A percentile compares a stretch with the other conserved stretches of the same genome.
Evolutionary conservation across 2,113 vertebrate species (phyloP).

Genomic region (Nothobranchius furzeri): DNA sequence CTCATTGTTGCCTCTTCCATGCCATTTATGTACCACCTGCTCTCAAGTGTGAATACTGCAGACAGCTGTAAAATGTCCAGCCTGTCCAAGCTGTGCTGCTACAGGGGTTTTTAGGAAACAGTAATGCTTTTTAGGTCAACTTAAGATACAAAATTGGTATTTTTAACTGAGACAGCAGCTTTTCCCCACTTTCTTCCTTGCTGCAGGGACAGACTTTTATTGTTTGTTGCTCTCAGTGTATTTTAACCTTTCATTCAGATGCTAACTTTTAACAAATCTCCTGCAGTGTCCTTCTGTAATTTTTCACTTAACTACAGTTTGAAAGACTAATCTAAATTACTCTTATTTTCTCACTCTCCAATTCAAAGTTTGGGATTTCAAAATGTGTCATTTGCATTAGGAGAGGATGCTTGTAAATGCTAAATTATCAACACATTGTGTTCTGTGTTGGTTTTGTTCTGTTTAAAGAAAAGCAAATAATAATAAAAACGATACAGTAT

Average conservation of each 20-base stretch:
- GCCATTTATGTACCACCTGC: conserved; percentile 21
- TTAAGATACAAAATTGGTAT: conserved; percentile 40
- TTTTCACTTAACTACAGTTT: conserved; percentile 13
- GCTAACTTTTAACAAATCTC: conserved; percentile 20
- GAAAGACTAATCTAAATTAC: conserved; percentile 16
- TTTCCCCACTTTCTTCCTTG: conserved; percentile 9
- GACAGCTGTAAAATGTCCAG: conserved; percentile 39
- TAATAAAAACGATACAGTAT: too few relatives aligned
- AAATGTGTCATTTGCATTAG: conserved; percentile 12
- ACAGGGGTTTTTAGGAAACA: conserved; percentile 28
- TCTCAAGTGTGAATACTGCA: conserved; percentile 35
- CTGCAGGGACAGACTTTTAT: conserved; percentile 41
- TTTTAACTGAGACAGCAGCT: conserved; percentile 29
- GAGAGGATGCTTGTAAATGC: not conserved
- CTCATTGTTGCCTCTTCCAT: conserved; percentile 22
- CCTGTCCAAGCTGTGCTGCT: conserved; percentile 18
- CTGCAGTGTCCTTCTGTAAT: not conserved
- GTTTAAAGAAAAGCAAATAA: too few relatives aligned
- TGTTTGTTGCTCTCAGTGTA: conserved; percentile 36
- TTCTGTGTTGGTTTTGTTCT: too few relatives aligned
- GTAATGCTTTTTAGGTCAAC: conserved; percentile 41
- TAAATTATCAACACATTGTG: not conserved
- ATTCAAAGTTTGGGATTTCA: conserved; percentile 7
- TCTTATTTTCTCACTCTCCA: not conserved
- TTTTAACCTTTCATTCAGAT: conserved; percentile 37